phyloP scores from a whole-genome alignment of 2,888 invertebrate species.

The Epicampocera succincta region DNA sequence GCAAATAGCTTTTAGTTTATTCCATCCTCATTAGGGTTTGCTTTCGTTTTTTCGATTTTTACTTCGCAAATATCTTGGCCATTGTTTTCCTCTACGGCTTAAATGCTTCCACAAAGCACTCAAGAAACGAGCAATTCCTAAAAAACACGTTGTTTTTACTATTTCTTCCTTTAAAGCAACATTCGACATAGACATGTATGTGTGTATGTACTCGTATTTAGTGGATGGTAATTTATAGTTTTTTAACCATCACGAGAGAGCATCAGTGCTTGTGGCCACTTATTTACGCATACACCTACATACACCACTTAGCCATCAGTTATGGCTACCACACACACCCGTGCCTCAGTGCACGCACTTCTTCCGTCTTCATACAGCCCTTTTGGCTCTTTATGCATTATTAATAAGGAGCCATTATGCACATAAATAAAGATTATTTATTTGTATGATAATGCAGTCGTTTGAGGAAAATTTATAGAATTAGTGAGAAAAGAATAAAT shows the following conservation, averaged over 20 bases:
- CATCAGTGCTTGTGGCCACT: conserved; percentile 27
- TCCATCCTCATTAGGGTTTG: not conserved
- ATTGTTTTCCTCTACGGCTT: conserved; percentile 31
- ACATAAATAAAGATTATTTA: conserved; percentile 41
- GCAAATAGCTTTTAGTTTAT: too few species aligned
- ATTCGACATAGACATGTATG: conserved; percentile 29
- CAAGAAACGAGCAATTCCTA: not conserved
- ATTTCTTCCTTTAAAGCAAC: not conserved
- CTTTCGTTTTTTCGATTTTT: not conserved
- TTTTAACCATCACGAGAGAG: conserved; percentile 26
- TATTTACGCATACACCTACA: conserved; percentile 8
- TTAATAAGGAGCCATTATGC: conserved; percentile 38
- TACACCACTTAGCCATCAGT: conserved; percentile 8
- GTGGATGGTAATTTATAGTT: conserved; percentile 59
- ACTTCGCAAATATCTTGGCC: not conserved
- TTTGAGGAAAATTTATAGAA: conserved; percentile 18
- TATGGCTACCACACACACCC: too few species aligned
- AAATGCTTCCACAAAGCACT: conserved; percentile 9
- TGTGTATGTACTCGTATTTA: too few species aligned
- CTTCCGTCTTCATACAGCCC: not conserved
- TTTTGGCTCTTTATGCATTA: conserved; percentile 33
- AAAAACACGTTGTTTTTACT: not conserved
- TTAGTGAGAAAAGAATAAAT: not conserved
- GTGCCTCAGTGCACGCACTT: not conserved
- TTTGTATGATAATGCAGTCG: conserved; percentile 39